Evolutionary conservation across 2,888 invertebrate species (phyloP).

Genomic region (Drosophila yooni): DNA sequence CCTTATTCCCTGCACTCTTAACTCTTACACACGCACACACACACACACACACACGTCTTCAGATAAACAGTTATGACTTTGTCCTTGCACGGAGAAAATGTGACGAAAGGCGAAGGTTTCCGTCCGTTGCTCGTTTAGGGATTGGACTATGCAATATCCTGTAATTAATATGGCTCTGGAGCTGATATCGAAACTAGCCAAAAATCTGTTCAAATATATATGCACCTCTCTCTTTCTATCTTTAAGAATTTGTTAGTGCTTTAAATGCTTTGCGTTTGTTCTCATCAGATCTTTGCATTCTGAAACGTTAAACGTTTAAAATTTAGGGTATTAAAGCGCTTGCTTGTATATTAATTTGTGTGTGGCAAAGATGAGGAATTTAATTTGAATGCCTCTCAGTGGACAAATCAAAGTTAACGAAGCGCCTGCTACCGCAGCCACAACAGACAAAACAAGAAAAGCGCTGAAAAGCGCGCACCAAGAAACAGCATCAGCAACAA

Average conservation of each 20-base stretch:
- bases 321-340: background rate
- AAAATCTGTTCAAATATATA: background rate
- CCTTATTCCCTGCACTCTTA: background rate
- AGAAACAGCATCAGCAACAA: constrained; percentile 45
- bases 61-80: constrained; percentile 44
- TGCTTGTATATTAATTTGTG: background rate
- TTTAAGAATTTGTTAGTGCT: background rate
- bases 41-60: constrained; percentile 11
- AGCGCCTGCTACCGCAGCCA: constrained; percentile 23
- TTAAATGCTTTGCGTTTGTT: background rate
- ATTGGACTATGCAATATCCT: constrained; percentile 17
- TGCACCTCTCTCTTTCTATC: background rate
- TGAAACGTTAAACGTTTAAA: background rate
- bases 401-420: constrained; percentile 79
- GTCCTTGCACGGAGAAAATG: constrained; percentile 51
- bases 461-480: constrained; percentile 41
- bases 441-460: constrained; percentile 19
- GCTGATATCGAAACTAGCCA: background rate
- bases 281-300: background rate
- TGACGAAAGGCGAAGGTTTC: constrained; percentile 62
- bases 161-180: background rate
- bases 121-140: constrained; percentile 39
- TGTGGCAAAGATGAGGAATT: constrained; percentile 51
- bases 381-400: constrained; percentile 76
- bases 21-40: background rate